A percentile compares a stretch with the other conserved stretches of the same genome.
Evolutionary conservation across 2,797 vertebrate species (phyloP).

Genomic region (Malurus leucopterus): DNA sequence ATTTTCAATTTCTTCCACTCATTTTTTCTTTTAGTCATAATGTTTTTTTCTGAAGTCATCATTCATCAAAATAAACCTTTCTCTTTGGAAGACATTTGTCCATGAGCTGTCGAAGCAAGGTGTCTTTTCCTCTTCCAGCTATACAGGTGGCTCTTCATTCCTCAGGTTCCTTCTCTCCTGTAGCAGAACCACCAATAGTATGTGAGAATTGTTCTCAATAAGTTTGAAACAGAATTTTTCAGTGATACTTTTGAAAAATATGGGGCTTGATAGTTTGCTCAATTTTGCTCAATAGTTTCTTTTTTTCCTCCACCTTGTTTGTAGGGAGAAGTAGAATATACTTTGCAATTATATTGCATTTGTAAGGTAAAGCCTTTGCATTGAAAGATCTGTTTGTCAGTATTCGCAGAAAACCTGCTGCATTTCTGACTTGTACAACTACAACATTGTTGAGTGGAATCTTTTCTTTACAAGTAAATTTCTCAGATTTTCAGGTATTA

Average conservation of each 20-base stretch:
- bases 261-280: background rate
- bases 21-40: background rate
- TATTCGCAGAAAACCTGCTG: background rate
- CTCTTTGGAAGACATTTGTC: background rate
- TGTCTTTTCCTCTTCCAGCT: background rate
- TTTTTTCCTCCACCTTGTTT: background rate
- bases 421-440: background rate
- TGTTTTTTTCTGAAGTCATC: background rate
- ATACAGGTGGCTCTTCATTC: background rate
- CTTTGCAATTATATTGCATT: background rate
- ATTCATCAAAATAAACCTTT: background rate
- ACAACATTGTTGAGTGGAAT: background rate
- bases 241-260: background rate
- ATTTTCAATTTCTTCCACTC: background rate
- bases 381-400: background rate
- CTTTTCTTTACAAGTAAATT: background rate
- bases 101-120: background rate
- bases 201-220: background rate
- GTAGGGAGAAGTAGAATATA: background rate
- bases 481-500: background rate
- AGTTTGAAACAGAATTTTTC: background rate
- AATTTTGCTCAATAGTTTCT: background rate
- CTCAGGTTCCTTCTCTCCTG: background rate
- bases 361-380: background rate
- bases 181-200: background rate